A percentile compares a stretch with the other conserved stretches of the same genome.
Conservation (phyloP, 2,797 vertebrate species). For the Cryptoblepharus egeriae region DNA sequence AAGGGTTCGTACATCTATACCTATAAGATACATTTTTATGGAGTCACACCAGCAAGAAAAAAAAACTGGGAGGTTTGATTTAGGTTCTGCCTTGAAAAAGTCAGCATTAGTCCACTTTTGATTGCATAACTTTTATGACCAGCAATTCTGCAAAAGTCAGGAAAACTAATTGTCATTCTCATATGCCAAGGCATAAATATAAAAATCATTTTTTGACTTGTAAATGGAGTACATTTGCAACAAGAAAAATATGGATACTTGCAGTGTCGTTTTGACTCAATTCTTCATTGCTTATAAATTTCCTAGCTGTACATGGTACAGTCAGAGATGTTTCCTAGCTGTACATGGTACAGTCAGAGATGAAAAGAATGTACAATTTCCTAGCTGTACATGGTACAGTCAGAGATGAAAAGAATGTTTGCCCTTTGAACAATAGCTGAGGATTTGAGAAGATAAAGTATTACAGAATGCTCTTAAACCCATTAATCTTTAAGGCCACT, state of each 20-base stretch:
- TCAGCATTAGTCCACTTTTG: background rate
- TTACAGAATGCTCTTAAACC: conserved; percentile 48
- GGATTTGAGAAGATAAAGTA: conserved; percentile 8
- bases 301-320: too few species aligned
- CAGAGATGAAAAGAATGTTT: background rate
- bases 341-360: too few species aligned
- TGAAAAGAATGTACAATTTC: background rate
- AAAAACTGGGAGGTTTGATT: background rate
- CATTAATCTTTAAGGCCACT: conserved; percentile 32
- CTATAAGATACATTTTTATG: too few species aligned
- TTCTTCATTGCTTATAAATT: conserved; percentile 10
- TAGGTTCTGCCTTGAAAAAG: background rate
- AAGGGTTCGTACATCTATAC: too few species aligned
- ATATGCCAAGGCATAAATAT: conserved; percentile 12
- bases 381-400: background rate
- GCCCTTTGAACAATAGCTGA: background rate
- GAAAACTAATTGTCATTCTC: conserved; percentile 5
- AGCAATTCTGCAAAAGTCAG: conserved; percentile 11
- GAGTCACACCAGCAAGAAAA: background rate
- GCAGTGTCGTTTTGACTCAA: conserved; percentile 9
- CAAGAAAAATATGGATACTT: conserved; percentile 12
- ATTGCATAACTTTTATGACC: conserved; percentile 7
- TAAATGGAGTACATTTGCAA: conserved; percentile 16
- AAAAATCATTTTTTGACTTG: conserved; percentile 34
- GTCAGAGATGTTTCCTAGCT: too few species aligned